Conservation (phyloP, 2,797 vertebrate species). For the Synaphobranchus kaupii region DNA sequence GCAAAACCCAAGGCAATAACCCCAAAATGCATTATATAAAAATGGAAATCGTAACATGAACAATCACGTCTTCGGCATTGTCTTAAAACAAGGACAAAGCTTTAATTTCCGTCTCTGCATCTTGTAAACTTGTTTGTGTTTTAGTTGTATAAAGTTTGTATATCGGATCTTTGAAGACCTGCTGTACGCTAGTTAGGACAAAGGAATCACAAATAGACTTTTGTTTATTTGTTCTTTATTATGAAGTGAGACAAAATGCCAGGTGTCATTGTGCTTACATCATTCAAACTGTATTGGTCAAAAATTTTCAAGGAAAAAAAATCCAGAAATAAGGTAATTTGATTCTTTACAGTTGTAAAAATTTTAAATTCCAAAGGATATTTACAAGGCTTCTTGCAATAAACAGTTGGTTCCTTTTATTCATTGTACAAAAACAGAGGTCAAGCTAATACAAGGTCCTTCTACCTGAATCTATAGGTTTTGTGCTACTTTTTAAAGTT, state of each 20-base stretch:
- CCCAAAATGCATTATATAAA: neutral
- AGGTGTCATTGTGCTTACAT: conserved; percentile 81
- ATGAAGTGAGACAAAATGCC: conserved; percentile 72
- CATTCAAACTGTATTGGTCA: conserved; percentile 61
- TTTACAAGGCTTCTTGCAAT: conserved; percentile 60
- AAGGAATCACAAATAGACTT: conserved; percentile 46
- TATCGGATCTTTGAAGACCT: neutral
- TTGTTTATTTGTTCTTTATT: conserved; percentile 72
- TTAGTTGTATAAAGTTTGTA: neutral
- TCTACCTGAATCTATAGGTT: conserved; percentile 82
- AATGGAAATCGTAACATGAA: neutral
- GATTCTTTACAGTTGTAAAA: conserved; percentile 75
- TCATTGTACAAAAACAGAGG: conserved; percentile 64
- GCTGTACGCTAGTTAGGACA: conserved; percentile 39
- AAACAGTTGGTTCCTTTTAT: conserved; percentile 56
- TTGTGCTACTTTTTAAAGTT: conserved; percentile 80
- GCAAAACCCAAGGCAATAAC: neutral
- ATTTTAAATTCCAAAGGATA: conserved; percentile 75
- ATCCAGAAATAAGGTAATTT: conserved; percentile 61
- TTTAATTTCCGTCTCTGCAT: neutral
- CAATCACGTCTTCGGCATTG: neutral
- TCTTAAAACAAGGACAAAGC: neutral
- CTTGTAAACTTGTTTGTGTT: neutral
- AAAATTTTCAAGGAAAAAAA: conserved; percentile 52
- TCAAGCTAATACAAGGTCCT: conserved; percentile 71